Conservation (phyloP, 2,888 invertebrate genomes). For the Ferdinandea cuprea region DNA sequence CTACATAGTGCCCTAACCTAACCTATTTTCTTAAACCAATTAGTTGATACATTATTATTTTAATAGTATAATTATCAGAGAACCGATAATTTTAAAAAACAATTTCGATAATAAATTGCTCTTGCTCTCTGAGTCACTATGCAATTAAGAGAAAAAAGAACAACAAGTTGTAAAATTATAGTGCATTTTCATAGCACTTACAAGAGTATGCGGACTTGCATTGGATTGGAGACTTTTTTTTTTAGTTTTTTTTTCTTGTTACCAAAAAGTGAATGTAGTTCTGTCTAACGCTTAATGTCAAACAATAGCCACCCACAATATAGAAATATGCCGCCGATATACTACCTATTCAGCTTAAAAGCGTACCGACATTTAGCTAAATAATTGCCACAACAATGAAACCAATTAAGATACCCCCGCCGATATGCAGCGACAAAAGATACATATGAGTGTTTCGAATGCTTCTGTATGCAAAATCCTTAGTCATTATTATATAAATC, state of each 20-base stretch:
- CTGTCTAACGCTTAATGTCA: slow-evolving; percentile 25
- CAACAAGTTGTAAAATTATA: slow-evolving; percentile 12
- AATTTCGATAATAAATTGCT: slow-evolving; percentile 22
- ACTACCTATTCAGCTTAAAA: no score
- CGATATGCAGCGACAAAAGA: background rate
- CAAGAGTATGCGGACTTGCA: background rate
- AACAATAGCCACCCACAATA: slow-evolving; percentile 46
- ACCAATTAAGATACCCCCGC: slow-evolving; percentile 30
- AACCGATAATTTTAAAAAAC: slow-evolving; percentile 41
- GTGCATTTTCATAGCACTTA: slow-evolving; percentile 11
- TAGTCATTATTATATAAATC: slow-evolving; percentile 26
- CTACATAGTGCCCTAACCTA: no score
- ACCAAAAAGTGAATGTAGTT: slow-evolving; percentile 60
- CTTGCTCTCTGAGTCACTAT: background rate
- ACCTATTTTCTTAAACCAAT: no score
- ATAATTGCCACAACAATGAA: slow-evolving; percentile 35
- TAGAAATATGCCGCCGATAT: slow-evolving; percentile 17
- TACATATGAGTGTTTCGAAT: background rate
- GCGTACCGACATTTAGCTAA: slow-evolving; percentile 43
- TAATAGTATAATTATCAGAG: slow-evolving; percentile 26
- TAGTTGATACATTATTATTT: no score
- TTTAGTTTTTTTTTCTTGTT: slow-evolving; percentile 12
- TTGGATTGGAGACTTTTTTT: background rate
- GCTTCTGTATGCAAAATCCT: slow-evolving; percentile 27
- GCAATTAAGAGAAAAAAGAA: slow-evolving; percentile 17